Conservation (phyloP, 2,888 invertebrate genomes). For the Sarcophaga subvicina region DNA sequence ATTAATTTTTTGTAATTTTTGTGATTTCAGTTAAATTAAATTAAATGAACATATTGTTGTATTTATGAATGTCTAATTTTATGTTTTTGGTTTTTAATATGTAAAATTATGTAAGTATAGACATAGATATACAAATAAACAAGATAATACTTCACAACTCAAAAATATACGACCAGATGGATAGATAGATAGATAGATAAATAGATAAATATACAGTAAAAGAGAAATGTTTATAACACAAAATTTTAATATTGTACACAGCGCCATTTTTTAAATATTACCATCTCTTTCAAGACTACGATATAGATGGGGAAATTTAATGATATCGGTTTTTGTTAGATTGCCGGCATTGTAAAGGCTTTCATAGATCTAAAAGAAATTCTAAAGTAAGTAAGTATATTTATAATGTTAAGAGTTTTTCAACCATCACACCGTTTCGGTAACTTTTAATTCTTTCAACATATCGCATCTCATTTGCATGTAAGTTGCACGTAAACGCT, state of each 20-base stretch:
- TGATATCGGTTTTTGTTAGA: constrained; percentile 79
- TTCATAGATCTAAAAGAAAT: constrained; percentile 75
- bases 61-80: no score
- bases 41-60: no score
- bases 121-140: no score
- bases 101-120: no score
- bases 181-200: not conserved
- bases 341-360: constrained; percentile 75
- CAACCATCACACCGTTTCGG: constrained; percentile 73
- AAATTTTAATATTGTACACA: not conserved
- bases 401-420: not conserved
- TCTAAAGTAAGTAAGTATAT: not conserved
- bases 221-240: not conserved
- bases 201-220: not conserved
- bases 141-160: no score
- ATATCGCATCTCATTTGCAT: constrained; percentile 76
- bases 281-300: constrained; percentile 72
- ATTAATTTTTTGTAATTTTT: no score
- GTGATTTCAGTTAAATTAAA: no score
- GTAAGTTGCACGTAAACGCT: constrained; percentile 83
- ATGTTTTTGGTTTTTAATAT: no score
- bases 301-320: constrained; percentile 78
- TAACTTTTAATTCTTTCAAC: constrained; percentile 74
- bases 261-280: not conserved
- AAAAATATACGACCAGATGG: no score